Evolutionary conservation across 2,797 vertebrate genomes (phyloP), one percentile per base, ranked within the genome.

Genomic region (Chiloscyllium punctatum): DNA sequence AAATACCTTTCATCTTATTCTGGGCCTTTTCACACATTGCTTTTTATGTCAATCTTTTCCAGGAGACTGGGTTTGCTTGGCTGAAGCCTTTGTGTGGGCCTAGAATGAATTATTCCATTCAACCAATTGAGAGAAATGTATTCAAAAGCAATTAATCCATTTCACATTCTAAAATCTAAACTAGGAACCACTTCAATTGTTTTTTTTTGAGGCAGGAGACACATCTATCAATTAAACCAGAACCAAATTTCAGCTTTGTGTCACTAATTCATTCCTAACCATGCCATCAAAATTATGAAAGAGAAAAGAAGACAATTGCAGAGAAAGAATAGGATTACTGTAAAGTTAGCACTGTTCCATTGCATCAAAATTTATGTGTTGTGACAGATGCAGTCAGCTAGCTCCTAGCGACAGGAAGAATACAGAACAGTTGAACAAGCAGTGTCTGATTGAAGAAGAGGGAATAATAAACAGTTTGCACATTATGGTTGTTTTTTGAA

Each of bases 341-440:
- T 69, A 69, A 69, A 92, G 62, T 68, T 92, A 66, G n/a, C 69
- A 21, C 66, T 4, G 62, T 92, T 92, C 68, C 37, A 42, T 62
- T 23, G 21, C 66, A 66, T 92, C 90, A 92, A 92, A 23, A 42
- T 69, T 68, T 92, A 92, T 92, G 62, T 92, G 90, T 69, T 92
- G 90, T 92, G 90, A 92, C 62, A 92, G 90, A 92, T 92, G 90
- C 62, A 92, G 62, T 92, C 66, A 92, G n/a, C 62, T 92, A 42
- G n/a, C 90, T 69, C 62, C 3, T n/a, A 25, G 90, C 37, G 62
- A 92, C 21, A 42, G 37, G 90, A 69, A 1, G 62, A 92, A 69
- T 92, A 92, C 62, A 92, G 11, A 69, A 21, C 4, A n/a, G 42
- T 25, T 42, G 23, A 92, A n/a, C 23, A 23, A 23, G 62, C 18